A percentile compares a stretch with the other conserved stretches of the same genome.
Evolutionary conservation across 2,888 invertebrate species (phyloP).

Genomic region (Stomorhina lunata): DNA sequence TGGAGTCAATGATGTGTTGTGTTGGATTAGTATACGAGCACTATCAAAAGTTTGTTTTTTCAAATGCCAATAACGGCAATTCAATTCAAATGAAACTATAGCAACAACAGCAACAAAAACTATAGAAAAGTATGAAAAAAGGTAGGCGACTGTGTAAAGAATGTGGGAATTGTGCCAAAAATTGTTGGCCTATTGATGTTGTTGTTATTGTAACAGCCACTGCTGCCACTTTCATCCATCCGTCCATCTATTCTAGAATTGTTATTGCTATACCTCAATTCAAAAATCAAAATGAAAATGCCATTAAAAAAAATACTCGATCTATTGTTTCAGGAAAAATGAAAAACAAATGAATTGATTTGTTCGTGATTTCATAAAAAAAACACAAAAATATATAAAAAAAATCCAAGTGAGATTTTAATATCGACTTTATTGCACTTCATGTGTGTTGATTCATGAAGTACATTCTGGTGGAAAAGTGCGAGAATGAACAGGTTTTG

Average conservation of each 20-base stretch:
- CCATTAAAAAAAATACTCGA: slow-evolving; percentile 38
- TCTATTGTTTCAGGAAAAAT: slow-evolving; percentile 8
- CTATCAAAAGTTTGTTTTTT: slow-evolving; percentile 63
- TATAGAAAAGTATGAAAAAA: neutral
- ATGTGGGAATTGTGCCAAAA: slow-evolving; percentile 50
- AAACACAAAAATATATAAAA: neutral
- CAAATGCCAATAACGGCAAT: slow-evolving; percentile 26
- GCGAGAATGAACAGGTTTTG: no score
- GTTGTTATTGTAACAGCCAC: neutral
- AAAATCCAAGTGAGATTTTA: neutral
- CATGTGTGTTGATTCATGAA: no score
- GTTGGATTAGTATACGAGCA: slow-evolving; percentile 63
- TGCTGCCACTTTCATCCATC: neutral
- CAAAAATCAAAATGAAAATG: slow-evolving; percentile 47
- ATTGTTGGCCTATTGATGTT: slow-evolving; percentile 48
- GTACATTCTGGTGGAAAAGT: no score
- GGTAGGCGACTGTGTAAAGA: slow-evolving; percentile 6
- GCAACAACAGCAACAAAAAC: slow-evolving; percentile 1
- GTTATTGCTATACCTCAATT: slow-evolving; percentile 10
- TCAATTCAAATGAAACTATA: neutral
- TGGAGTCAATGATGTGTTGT: slow-evolving; percentile 64
- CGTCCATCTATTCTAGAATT: no score
- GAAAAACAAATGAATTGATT: slow-evolving; percentile 22
- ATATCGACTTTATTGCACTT: neutral
- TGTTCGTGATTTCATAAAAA: neutral